These are phyloP conservation scores for Tineola bisselliella DNA, from an alignment of 2,888 invertebrate genomes.

Conservation along the genomic window DNA sequence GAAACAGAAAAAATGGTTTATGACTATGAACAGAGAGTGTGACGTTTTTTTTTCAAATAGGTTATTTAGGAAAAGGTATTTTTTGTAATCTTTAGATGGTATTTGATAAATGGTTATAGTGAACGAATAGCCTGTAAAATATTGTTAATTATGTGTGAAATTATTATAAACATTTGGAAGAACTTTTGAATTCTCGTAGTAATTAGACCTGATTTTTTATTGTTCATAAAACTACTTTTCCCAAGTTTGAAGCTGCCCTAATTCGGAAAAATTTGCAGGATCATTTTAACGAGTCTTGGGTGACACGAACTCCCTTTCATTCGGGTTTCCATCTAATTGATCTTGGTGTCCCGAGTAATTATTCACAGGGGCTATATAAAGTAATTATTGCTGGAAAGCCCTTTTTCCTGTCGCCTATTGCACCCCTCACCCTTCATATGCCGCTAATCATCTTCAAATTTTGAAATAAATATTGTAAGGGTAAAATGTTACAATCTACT, in stretches of 20 bases:
- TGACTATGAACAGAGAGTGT: constrained; percentile 55
- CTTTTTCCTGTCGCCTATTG: constrained; percentile 55
- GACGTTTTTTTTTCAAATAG: constrained; percentile 25
- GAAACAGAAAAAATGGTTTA: constrained; percentile 60
- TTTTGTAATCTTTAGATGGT: constrained; percentile 20
- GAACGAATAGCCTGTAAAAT: constrained; percentile 29
- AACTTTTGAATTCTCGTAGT: neutral
- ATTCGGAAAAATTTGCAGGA: constrained; percentile 43
- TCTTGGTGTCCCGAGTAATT: constrained; percentile 52
- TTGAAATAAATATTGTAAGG: neutral
- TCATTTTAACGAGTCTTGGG: constrained; percentile 42
- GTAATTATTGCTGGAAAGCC: constrained; percentile 63
- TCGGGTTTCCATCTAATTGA: constrained; percentile 59
- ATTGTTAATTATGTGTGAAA: constrained; percentile 25
- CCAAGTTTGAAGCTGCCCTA: neutral
- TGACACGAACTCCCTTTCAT: constrained; percentile 28
- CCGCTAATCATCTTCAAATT: neutral
- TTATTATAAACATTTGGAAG: constrained; percentile 12
- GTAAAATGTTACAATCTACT: too few relatives aligned
- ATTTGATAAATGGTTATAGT: constrained; percentile 35
- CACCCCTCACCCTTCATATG: neutral
- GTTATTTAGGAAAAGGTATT: neutral
- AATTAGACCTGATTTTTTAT: neutral
- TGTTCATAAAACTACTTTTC: too few relatives aligned
- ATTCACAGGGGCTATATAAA: constrained; percentile 64